Evolutionary conservation across 1,140 invertebrate genomes (phyloP).

Genomic region (Drosophila repletoides): DNA sequence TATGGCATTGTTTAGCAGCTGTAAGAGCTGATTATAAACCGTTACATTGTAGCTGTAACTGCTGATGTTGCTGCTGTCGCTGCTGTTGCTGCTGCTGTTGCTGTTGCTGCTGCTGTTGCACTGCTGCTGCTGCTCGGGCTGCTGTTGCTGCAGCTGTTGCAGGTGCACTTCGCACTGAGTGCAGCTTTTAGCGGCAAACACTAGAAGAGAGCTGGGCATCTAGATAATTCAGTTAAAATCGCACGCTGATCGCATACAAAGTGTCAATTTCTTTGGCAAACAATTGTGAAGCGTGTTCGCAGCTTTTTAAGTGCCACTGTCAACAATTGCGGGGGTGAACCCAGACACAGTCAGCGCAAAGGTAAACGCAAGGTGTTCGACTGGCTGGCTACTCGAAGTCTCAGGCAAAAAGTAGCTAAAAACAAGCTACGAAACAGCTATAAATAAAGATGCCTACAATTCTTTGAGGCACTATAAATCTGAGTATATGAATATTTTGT

Average conservation of each 20-base stretch:
- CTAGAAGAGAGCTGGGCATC: neutral
- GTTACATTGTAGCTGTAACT: slow-evolving; percentile 41
- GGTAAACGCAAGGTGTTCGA: slow-evolving; percentile 1
- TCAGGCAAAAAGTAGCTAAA: slow-evolving; percentile 10
- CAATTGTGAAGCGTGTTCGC: slow-evolving; percentile 59
- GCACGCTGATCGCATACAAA: slow-evolving; percentile 12
- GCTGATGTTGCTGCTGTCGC: slow-evolving; percentile 11
- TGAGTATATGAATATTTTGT: neutral
- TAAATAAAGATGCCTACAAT: neutral
- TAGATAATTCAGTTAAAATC: slow-evolving; percentile 2
- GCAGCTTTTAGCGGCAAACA: slow-evolving; percentile 20
- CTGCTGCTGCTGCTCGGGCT: neutral
- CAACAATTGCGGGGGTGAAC: slow-evolving; percentile 36
- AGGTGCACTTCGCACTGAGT: slow-evolving; percentile 37
- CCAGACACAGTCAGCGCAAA: neutral
- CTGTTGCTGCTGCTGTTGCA: neutral
- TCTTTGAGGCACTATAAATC: neutral
- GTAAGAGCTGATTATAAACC: slow-evolving; percentile 18
- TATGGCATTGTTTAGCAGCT: slow-evolving; percentile 4
- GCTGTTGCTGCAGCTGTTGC: slow-evolving; percentile 7
- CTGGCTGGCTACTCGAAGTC: neutral
- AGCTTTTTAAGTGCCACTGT: slow-evolving; percentile 58
- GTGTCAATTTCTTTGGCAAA: slow-evolving; percentile 61
- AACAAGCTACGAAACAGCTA: slow-evolving; percentile 5
- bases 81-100: neutral